These are phyloP conservation scores for Pyrocephalus nanus DNA, from an alignment of 2,797 vertebrate species.

Conservation along the genomic window DNA sequence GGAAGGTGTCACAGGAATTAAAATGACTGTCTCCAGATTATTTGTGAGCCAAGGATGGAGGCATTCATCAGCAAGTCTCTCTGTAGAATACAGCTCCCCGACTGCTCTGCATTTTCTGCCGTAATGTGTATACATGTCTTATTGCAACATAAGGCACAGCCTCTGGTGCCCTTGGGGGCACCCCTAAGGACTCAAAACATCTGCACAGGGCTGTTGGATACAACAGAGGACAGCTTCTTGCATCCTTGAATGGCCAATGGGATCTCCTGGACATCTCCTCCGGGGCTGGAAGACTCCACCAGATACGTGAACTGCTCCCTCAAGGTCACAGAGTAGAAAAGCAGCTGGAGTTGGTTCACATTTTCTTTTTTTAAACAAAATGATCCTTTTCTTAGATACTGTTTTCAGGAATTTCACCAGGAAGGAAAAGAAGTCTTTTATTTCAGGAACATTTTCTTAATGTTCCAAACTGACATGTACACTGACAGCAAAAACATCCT, in stretches of 20 bases:
- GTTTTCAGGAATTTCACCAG: neutral
- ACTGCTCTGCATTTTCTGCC: neutral
- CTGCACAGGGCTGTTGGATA: neutral
- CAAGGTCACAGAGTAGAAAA: neutral
- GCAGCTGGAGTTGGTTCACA: neutral
- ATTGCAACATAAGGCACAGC: accelerated
- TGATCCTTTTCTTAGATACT: neutral
- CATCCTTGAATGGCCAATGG: neutral
- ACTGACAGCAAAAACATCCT: slow-evolving; percentile 12
- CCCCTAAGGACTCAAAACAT: neutral
- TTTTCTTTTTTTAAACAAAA: neutral
- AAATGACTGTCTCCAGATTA: neutral
- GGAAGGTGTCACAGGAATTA: slow-evolving; percentile 26
- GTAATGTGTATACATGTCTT: neutral
- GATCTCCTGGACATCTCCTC: neutral
- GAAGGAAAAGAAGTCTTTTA: neutral
- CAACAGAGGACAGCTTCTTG: neutral
- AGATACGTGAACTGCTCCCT: neutral
- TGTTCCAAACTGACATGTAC: neutral
- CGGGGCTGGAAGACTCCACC: neutral
- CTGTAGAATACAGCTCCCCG: neutral
- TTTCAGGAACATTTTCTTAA: neutral
- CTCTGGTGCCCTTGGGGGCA: neutral
- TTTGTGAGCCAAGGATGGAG: neutral
- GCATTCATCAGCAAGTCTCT: neutral